These are phyloP conservation scores for Campoletis raptor DNA, from an alignment of 2,888 invertebrate genomes.

Conservation along the genomic window DNA sequence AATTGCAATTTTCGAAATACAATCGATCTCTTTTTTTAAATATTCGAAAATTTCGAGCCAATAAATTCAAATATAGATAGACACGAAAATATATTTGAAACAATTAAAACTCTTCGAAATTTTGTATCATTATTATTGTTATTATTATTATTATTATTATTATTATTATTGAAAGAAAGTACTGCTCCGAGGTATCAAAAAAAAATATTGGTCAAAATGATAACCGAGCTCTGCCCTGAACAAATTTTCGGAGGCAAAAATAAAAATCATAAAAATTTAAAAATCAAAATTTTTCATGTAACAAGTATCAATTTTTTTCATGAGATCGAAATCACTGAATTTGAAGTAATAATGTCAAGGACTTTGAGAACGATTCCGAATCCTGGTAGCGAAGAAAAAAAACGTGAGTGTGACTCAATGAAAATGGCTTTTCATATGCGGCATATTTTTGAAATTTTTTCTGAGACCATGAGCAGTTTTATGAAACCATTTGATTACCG, in stretches of 20 bases:
- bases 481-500: not conserved
- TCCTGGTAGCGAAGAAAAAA: not conserved
- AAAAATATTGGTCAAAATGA: not conserved
- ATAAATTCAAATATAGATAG: not conserved
- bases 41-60: too few relatives aligned
- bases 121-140: not conserved
- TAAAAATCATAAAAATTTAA: not conserved
- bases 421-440: not conserved
- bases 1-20: not conserved
- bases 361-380: not conserved
- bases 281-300: not conserved
- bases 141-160: not conserved
- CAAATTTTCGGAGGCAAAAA: not conserved
- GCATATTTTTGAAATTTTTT: not conserved
- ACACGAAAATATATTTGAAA: not conserved
- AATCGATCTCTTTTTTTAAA: not conserved
- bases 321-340: conserved; percentile 8
- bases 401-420: not conserved
- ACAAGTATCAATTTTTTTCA: conserved; percentile 6
- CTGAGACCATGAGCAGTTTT: not conserved
- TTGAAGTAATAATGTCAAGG: not conserved
- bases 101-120: not conserved
- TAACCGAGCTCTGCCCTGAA: not conserved
- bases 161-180: not conserved
- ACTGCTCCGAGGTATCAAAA: not conserved